Evolutionary conservation across 2,888 invertebrate species (phyloP), one percentile per base, ranked within the genome.

Genomic region (Cordilura impudica): DNA sequence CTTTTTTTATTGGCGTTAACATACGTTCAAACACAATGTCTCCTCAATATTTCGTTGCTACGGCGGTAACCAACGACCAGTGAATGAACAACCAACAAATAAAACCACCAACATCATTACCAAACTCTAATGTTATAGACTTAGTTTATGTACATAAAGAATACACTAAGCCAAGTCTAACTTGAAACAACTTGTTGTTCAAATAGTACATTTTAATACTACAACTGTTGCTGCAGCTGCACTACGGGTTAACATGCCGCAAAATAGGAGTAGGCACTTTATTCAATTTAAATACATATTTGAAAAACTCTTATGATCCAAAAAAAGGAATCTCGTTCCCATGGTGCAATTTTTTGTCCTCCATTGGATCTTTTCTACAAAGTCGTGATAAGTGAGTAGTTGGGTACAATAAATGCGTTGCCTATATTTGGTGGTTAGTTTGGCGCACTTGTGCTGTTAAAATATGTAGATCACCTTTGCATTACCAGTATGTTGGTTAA

Each of bases 1-100:
- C 65, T n/a, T 81, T 81, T 75, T 81, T 81, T 78, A 81, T 81
- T 83, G 78, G 82, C 75, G 81, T 81, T 81, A 81, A 78, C 81
- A 81, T 76, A 78, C 77, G 78, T 78, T 75, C 67, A 65, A 51
- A 58, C 58, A 65, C 69, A 56, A 45, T 49, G 65, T 49, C 53
- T 16, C 29, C 10, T 39, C 35, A n/a, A n/a, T n/a, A n/a, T 39
- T 39, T 14, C 10, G 23, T 23, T 23, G 19, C n/a, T n/a, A 14
- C 23, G 3, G 16, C 21, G 12, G 12, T 31, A 12, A 39, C 12
- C 35, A n/a, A n/a, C 4, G 31, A 39, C 12, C 35, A n/a, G 35
- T 3, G 4, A 39, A 39, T n/a, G 49, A 60, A 61, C 60, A 18
- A 35, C 31, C 19, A 35, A 2, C 43, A 56, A n/a, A 0, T 19